Percentiles rank a stretch among this genome's conserved stretches.
Evolutionary conservation across 2,888 invertebrate genomes (phyloP).

Genomic region (Dexiosoma caninum): DNA sequence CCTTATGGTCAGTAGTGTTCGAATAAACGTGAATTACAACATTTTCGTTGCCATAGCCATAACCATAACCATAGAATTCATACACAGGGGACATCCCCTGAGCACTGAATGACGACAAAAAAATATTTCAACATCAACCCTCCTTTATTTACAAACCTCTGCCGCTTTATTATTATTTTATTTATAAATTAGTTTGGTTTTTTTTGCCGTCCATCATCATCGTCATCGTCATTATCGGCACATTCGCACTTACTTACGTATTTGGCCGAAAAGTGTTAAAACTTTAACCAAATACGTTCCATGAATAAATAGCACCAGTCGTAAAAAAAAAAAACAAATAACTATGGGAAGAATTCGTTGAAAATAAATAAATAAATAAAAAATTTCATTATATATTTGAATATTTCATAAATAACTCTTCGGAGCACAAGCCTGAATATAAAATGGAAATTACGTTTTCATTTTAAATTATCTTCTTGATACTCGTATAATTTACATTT

Average conservation of each 20-base stretch:
- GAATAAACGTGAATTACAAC: too few species aligned
- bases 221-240: background rate
- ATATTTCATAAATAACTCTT: background rate
- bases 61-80: too few species aligned
- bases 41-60: too few species aligned
- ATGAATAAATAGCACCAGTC: background rate
- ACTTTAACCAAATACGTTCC: conserved; percentile 31
- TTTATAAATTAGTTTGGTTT: too few species aligned
- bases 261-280: conserved; percentile 28
- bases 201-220: conserved; percentile 6
- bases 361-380: background rate
- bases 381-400: conserved; percentile 11
- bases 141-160: too few species aligned
- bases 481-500: conserved; percentile 19
- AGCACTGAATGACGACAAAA: too few species aligned
- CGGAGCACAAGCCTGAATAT: background rate
- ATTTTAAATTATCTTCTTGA: conserved; percentile 18
- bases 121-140: too few species aligned
- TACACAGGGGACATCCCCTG: too few species aligned
- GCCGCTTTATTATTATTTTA: too few species aligned
- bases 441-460: conserved; percentile 31
- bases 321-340: background rate
- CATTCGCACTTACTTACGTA: too few species aligned
- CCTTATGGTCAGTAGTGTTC: too few species aligned
- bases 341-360: background rate